Percentiles rank a stretch among this genome's conserved stretches.
Conservation (phyloP, 2,888 invertebrate species). For the Teinopalpus imperialis region DNA sequence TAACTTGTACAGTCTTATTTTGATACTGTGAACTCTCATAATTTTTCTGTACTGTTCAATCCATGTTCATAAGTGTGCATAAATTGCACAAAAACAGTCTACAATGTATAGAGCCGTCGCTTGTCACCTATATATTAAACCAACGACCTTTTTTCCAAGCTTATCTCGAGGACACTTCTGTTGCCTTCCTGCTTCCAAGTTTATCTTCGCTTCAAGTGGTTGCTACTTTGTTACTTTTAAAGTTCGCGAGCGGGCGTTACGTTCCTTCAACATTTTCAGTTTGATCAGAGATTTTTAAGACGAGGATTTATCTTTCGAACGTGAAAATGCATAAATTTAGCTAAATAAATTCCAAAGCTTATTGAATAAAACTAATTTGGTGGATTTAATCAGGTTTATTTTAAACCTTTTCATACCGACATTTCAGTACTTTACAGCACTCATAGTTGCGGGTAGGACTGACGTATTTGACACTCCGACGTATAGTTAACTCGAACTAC, state of each 20-base stretch:
- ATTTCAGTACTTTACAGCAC: no score
- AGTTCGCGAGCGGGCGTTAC: slow-evolving; percentile 30
- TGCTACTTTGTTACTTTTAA: slow-evolving; percentile 38
- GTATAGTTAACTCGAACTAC: no score
- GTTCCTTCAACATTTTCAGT: slow-evolving; percentile 29
- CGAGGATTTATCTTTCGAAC: slow-evolving; percentile 18
- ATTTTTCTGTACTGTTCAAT: not conserved
- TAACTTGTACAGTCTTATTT: no score
- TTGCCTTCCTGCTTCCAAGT: slow-evolving; percentile 32
- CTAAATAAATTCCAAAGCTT: not conserved
- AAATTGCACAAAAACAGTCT: slow-evolving; percentile 18
- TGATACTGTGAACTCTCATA: no score
- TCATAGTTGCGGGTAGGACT: no score
- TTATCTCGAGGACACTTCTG: slow-evolving; percentile 42
- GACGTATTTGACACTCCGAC: no score
- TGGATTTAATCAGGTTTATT: no score
- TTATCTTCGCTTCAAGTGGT: slow-evolving; percentile 40
- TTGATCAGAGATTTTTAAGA: slow-evolving; percentile 19
- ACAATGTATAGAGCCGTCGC: slow-evolving; percentile 29
- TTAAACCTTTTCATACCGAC: no score
- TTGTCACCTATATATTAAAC: slow-evolving; percentile 32
- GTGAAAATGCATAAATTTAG: slow-evolving; percentile 21
- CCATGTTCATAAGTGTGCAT: not conserved
- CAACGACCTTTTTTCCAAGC: slow-evolving; percentile 33
- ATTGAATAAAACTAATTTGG: no score